Base-by-base conservation (phyloP, 2,888 invertebrate genomes). In the Periphyllus acericola region DNA sequence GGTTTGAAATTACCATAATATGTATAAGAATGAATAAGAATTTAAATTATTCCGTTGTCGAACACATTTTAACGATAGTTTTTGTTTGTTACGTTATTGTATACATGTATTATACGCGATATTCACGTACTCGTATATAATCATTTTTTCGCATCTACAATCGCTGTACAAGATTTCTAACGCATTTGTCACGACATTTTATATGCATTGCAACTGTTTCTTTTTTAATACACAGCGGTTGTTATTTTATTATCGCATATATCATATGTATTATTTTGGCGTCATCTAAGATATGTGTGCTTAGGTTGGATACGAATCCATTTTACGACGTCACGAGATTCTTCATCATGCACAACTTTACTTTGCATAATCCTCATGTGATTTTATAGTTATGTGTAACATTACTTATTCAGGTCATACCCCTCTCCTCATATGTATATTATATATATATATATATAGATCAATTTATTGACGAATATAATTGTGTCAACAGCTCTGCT, bases 41-140 rank as follows among this genome's bases (percentile, higher is more conserved):
- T 71, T 71, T 29, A 71, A 71, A 32, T 71, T 71, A 29, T 71
- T 71, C n/a, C 0, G 8, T 32, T 17, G 32, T 14, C 29, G 6
- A 40, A 6, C 25, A n/a, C 9, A 25, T 9, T 19, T 4, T 19
- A 55, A 55, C 14, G 14, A 55, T 55, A 9, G 29, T 11, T 29
- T 68, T 46, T 40, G 80, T 46, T 29, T 21, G 9, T 11, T 81
- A 29, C 40, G 29, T 29, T 29, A 46, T 46, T 14, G n/a, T 40
- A 66, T 40, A 40, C 55, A n/a, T n/a, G n/a, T n/a, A n/a, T n/a
- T n/a, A n/a, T n/a, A n/a, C n/a, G 9, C n/a, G 9, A 79, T 25
- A 79, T 81, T 68, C 34, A 46, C 68, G n/a, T n/a, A 68, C 21
- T 68, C n/a, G n/a, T n/a, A n/a, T n/a, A n/a, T n/a, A n/a, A 68